phyloP scores from a whole-genome alignment of 1,140 invertebrate species.

The Lordiphosa stackelbergi region DNA sequence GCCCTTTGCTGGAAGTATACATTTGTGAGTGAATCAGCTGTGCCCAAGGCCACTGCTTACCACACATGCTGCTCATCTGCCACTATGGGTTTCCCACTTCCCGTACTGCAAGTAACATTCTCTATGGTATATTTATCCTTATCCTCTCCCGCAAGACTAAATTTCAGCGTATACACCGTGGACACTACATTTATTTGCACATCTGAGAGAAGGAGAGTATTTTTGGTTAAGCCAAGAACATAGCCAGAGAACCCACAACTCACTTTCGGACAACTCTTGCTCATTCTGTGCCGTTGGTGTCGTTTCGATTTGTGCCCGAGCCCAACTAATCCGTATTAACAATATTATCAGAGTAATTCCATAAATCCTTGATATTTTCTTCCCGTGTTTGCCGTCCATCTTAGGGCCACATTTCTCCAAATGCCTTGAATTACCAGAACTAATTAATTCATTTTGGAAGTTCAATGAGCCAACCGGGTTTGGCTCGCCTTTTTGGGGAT shows the following conservation, averaged over 20 bases:
- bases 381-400: conserved; percentile 31
- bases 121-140: conserved; percentile 40
- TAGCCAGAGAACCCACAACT: not conserved
- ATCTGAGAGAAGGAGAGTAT: conserved; percentile 5
- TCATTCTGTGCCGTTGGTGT: not conserved
- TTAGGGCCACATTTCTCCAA: conserved; percentile 54
- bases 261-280: conserved; percentile 27
- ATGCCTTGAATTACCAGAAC: conserved; percentile 12
- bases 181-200: conserved; percentile 28
- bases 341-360: conserved; percentile 29
- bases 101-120: conserved; percentile 37
- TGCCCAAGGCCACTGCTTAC: conserved; percentile 15
- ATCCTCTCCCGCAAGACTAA: conserved; percentile 31
- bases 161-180: conserved; percentile 41
- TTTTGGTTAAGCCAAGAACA: not conserved
- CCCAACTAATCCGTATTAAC: conserved; percentile 16
- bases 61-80: conserved; percentile 39
- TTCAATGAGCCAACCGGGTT: conserved; percentile 3
- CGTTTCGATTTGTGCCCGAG: conserved; percentile 13
- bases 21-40: not conserved
- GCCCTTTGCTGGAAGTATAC: conserved; percentile 30
- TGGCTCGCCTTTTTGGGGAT: not conserved
- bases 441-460: conserved; percentile 6
- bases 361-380: conserved; percentile 20
- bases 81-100: conserved; percentile 13